phyloP scores from a whole-genome alignment of 2,797 vertebrate genomes.

The Rhynchonycteris naso region DNA sequence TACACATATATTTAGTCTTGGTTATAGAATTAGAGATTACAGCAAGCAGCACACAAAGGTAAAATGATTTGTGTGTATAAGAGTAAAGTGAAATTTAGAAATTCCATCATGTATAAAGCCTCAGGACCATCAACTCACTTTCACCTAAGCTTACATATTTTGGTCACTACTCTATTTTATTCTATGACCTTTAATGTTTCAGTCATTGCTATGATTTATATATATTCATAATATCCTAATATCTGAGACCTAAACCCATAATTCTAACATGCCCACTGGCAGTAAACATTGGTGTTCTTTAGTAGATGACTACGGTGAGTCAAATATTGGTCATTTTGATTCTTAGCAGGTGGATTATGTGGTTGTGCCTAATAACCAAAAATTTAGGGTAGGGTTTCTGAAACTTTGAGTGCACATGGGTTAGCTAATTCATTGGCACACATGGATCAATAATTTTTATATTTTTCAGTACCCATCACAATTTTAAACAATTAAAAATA shows the following conservation, averaged over 20 bases:
- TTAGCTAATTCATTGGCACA: neutral
- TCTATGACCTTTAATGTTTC: neutral
- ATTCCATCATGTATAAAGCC: neutral
- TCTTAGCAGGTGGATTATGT: neutral
- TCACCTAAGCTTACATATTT: neutral
- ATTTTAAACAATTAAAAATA: neutral
- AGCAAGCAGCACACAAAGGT: neutral
- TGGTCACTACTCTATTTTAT: neutral
- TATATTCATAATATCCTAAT: neutral
- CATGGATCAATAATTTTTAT: neutral
- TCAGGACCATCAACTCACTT: neutral
- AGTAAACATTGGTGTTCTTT: neutral
- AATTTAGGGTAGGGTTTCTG: neutral
- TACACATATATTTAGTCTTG: neutral
- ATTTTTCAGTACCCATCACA: neutral
- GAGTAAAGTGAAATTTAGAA: neutral
- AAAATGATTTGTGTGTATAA: neutral
- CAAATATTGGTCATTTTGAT: neutral
- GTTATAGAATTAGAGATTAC: neutral
- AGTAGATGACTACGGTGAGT: neutral
- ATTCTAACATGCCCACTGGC: neutral
- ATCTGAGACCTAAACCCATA: neutral
- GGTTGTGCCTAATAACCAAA: neutral
- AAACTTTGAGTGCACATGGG: neutral
- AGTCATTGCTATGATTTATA: neutral